Percentiles rank a stretch among this genome's conserved stretches.
These are phyloP conservation scores for Sprattus sprattus DNA, from an alignment of 2,113 vertebrate species.

Conservation along the genomic window DNA sequence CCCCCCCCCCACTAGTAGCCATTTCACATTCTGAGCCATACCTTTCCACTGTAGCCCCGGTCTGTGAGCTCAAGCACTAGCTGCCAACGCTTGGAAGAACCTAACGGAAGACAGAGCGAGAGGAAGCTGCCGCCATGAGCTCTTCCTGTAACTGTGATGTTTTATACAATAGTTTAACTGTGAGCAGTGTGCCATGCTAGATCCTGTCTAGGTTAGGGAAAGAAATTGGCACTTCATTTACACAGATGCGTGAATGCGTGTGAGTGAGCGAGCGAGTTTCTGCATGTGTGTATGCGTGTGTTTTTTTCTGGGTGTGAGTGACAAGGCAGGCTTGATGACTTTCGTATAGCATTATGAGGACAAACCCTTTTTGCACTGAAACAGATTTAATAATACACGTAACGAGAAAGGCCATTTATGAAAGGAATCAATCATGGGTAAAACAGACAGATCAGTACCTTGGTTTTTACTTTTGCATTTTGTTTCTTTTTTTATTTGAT, in stretches of 20 bases:
- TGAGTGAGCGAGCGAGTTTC: neutral
- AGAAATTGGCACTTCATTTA: conserved; percentile 1
- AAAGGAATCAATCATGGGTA: neutral
- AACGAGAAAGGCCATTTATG: neutral
- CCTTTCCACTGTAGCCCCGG: neutral
- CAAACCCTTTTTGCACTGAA: conserved; percentile 14
- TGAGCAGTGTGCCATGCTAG: neutral
- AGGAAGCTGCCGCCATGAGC: neutral
- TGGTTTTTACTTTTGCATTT: neutral
- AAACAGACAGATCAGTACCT: neutral
- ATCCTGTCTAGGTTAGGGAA: neutral
- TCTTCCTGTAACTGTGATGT: conserved; percentile 11
- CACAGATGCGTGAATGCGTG: neutral
- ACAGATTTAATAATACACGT: conserved; percentile 3
- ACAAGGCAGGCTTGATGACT: neutral
- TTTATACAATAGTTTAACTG: conserved; percentile 3
- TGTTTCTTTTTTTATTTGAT: neutral
- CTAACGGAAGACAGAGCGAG: no score
- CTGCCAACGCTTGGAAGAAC: neutral
- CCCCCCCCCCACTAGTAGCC: neutral
- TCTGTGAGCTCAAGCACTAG: neutral
- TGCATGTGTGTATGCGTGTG: neutral
- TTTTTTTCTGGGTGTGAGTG: neutral
- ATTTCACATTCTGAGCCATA: neutral
- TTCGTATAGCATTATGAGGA: conserved; percentile 5